A percentile compares a stretch with the other conserved stretches of the same genome.
Evolutionary conservation across 2,113 vertebrate species (phyloP).

Genomic region (Condylura cristata): DNA sequence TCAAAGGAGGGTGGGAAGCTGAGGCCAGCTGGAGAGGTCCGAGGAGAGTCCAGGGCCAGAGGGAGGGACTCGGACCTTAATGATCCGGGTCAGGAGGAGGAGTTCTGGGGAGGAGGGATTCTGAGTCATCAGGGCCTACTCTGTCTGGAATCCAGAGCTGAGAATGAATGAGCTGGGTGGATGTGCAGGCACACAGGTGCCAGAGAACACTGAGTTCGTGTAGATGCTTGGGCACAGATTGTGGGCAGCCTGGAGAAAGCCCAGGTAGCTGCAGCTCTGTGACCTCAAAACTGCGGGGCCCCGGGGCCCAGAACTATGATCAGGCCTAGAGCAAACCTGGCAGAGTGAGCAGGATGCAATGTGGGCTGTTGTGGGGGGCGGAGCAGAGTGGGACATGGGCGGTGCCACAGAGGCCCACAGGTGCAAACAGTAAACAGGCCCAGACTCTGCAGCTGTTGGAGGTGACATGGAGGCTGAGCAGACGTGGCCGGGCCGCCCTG

Average conservation of each 20-base stretch:
- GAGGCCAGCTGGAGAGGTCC: background rate
- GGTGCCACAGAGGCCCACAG: background rate
- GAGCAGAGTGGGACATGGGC: background rate
- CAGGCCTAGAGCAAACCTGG: background rate
- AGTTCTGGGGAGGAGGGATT: background rate
- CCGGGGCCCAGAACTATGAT: background rate
- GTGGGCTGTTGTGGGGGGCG: background rate
- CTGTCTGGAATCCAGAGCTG: background rate
- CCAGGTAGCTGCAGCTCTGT: constrained; percentile 33
- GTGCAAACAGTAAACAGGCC: constrained; percentile 69
- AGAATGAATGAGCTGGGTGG: constrained; percentile 59
- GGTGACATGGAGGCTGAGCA: constrained; percentile 63
- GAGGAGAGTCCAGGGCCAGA: background rate
- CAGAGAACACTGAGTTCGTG: background rate
- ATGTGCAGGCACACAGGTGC: background rate
- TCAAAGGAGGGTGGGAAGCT: background rate
- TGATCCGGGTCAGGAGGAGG: constrained; percentile 38
- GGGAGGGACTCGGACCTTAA: background rate
- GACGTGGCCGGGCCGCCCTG: constrained; percentile 39
- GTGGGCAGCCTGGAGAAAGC: constrained; percentile 8
- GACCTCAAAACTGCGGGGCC: background rate
- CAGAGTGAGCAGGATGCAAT: background rate
- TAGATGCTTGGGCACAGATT: background rate
- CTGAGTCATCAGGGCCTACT: background rate
- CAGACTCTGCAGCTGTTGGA: constrained; percentile 55